Conservation (phyloP, 2,113 vertebrate genomes). For the Rhagologus leucostigma region DNA sequence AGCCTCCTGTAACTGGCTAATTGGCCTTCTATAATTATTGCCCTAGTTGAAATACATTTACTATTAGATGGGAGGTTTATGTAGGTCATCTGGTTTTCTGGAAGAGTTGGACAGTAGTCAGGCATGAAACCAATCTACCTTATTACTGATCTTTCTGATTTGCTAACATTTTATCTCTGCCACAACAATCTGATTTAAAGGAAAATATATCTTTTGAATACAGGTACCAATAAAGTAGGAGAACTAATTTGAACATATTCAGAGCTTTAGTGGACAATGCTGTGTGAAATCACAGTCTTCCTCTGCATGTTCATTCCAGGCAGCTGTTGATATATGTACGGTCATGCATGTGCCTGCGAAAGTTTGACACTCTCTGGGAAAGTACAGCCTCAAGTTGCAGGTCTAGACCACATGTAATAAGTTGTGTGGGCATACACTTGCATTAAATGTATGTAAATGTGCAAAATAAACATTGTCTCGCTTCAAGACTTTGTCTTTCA, state of each 20-base stretch:
- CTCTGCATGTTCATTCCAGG: neutral
- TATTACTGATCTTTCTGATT: neutral
- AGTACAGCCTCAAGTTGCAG: neutral
- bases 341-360: neutral
- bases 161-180: neutral
- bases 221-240: neutral
- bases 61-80: neutral
- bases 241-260: neutral
- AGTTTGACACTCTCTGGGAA: neutral
- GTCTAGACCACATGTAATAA: neutral
- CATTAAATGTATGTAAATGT: neutral
- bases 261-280: neutral
- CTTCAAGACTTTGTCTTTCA: neutral
- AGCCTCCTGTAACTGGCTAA: neutral
- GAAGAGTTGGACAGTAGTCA: neutral
- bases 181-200: neutral
- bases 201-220: neutral
- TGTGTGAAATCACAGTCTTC: neutral
- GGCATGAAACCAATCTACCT: neutral
- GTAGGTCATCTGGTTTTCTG: neutral
- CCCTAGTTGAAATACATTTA: neutral
- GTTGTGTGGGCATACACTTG: neutral
- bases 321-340: neutral
- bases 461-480: neutral
- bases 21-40: neutral